Base-by-base conservation (phyloP, 2,113 vertebrate genomes). In the Otolemur garnettii region DNA sequence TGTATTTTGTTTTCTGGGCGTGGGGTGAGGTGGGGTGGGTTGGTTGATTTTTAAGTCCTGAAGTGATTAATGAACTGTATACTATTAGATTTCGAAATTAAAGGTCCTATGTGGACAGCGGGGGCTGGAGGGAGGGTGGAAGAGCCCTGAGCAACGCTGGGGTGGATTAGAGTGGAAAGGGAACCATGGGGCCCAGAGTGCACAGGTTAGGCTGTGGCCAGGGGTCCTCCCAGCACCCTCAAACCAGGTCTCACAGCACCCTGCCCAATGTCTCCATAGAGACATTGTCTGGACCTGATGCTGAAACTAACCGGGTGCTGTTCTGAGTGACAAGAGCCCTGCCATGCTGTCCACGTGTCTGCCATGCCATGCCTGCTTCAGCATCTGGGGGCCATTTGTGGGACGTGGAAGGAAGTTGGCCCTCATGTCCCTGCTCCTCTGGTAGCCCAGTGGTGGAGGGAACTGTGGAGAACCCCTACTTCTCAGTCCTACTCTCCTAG, bases 61-160 rank as follows among this genome's bases (percentile, higher is more conserved):
- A 28, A 10, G 42, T 28, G 42, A 42, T 22, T 69, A 62, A 38
- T 83, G 30, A 55, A 85, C n/a, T 72, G 30, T 71, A 6, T 55
- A 24, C 45, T 75, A 35, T 13, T 68, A 66, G 45, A 71, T 80
- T 87, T 90, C 77, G 42, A 35, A 79, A 75, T 87, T 60, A 91
- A 82, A 68, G 12, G 0, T 82, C 22, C 91, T 55, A 28, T 4
- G 1, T 75, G 57, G 14, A 5, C 35, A 35, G 33, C 28, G 30
- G 19, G 55, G 78, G 55, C 13, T 17, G 10, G 80, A 0, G 21
- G 26, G 26, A 74, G 22, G 0, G 35, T 24, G 5, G 30, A 19
- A 83, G 64, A 68, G 7, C 50, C 38, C 72, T 1, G 42, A 42
- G 26, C 13, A 22, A 8, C 24, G 3, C 45, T 69, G 45, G n/a